phyloP scores from a whole-genome alignment of 2,113 vertebrate species.

The Dissostichus mawsoni region DNA sequence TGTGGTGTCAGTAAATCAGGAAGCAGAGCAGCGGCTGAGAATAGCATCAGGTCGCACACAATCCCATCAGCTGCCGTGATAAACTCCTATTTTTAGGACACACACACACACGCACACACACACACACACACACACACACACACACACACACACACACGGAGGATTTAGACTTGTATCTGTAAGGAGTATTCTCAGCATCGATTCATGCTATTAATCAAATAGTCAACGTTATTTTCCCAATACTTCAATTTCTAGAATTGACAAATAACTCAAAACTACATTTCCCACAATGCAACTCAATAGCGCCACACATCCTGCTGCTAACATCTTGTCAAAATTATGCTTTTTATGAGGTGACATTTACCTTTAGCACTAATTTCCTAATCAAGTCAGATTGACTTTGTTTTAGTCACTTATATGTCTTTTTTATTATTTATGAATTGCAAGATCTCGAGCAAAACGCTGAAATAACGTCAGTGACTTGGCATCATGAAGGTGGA shows the following conservation, averaged over 20 bases:
- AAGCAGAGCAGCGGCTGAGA: constrained; percentile 26
- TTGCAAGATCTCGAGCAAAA: no score
- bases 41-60: constrained; percentile 40
- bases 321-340: not conserved
- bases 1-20: constrained; percentile 41
- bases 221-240: no score
- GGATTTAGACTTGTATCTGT: not conserved
- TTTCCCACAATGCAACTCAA: not conserved
- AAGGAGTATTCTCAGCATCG: not conserved
- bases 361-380: no score
- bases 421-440: no score
- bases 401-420: no score
- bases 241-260: no score
- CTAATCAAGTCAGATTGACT: no score
- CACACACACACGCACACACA: no score
- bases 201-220: no score
- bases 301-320: not conserved
- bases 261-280: not conserved
- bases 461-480: no score
- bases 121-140: no score
- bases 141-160: not conserved
- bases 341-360: not conserved
- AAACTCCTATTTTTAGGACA: constrained; percentile 17
- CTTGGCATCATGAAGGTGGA: no score
- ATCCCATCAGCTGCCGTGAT: constrained; percentile 39